phyloP scores from a whole-genome alignment of 2,888 invertebrate species.

The Megamerina dolium region DNA sequence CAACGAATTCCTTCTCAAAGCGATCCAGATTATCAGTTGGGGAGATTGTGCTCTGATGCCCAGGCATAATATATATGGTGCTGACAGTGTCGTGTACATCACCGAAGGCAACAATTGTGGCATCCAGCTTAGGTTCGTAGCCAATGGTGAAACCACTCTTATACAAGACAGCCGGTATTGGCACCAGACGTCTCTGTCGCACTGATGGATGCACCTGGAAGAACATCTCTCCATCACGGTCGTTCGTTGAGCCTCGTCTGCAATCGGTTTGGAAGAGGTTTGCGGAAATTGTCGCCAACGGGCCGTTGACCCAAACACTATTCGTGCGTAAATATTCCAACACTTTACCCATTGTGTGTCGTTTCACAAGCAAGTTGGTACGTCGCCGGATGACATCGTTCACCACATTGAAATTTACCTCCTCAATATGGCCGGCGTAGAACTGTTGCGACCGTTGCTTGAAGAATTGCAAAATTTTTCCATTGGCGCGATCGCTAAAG shows the following conservation, averaged over 20 bases:
- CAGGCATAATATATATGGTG: constrained; percentile 76
- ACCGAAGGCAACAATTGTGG: constrained; percentile 75
- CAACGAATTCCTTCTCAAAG: constrained; percentile 64
- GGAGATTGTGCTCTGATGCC: constrained; percentile 74
- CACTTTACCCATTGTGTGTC: constrained; percentile 71
- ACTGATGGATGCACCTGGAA: constrained; percentile 77
- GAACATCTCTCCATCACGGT: constrained; percentile 79
- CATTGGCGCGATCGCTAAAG: constrained; percentile 74
- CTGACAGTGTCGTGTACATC: constrained; percentile 65
- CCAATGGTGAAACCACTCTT: constrained; percentile 72
- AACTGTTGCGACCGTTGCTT: constrained; percentile 82
- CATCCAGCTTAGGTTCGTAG: constrained; percentile 77
- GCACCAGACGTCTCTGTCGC: constrained; percentile 71
- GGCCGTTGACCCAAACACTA: constrained; percentile 65
- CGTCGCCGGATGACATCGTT: constrained; percentile 75
- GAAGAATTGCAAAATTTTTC: constrained; percentile 77
- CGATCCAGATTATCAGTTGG: constrained; percentile 72
- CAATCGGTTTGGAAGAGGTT: constrained; percentile 83
- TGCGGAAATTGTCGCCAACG: constrained; percentile 73
- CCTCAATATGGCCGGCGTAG: constrained; percentile 80
- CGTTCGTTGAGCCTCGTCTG: constrained; percentile 64
- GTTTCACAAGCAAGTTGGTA: constrained; percentile 72
- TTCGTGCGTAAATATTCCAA: constrained; percentile 70
- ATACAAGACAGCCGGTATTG: constrained; percentile 78
- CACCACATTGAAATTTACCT: constrained; percentile 74